Conservation (phyloP, 2,888 invertebrate genomes). For the Polydrusus pterygomalis region DNA sequence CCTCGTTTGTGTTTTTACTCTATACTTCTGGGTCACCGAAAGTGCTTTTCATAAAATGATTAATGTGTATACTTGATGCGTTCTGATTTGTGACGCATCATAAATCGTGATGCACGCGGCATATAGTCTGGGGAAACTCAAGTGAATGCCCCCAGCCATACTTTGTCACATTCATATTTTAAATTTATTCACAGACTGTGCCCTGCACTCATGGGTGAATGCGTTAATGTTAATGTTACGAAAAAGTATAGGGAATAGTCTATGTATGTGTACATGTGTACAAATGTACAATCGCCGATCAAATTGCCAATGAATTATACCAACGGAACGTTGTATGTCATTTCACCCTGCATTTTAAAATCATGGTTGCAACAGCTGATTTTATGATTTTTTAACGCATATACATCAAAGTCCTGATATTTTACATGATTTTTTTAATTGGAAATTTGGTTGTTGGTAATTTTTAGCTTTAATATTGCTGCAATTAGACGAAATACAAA, state of each 20-base stretch:
- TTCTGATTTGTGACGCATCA: conserved; percentile 41
- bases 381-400: too few species aligned
- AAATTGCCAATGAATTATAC: neutral
- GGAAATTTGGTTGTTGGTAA: too few species aligned
- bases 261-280: neutral
- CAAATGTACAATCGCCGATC: neutral
- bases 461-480: too few species aligned
- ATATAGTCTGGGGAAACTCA: conserved; percentile 29
- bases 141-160: conserved; percentile 21
- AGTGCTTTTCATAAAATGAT: conserved; percentile 46
- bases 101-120: conserved; percentile 44
- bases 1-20: conserved; percentile 4
- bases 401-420: too few species aligned
- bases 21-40: conserved; percentile 40
- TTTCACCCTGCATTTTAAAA: too few species aligned
- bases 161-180: conserved; percentile 19
- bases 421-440: too few species aligned
- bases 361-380: too few species aligned
- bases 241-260: neutral
- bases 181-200: conserved; percentile 25
- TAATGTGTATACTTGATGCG: conserved; percentile 41
- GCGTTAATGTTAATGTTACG: neutral
- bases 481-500: too few species aligned
- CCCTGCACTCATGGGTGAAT: conserved; percentile 8
- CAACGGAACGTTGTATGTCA: too few species aligned